phyloP scores from a whole-genome alignment of 2,797 vertebrate genomes.

The Gymnopithys bicolor region DNA sequence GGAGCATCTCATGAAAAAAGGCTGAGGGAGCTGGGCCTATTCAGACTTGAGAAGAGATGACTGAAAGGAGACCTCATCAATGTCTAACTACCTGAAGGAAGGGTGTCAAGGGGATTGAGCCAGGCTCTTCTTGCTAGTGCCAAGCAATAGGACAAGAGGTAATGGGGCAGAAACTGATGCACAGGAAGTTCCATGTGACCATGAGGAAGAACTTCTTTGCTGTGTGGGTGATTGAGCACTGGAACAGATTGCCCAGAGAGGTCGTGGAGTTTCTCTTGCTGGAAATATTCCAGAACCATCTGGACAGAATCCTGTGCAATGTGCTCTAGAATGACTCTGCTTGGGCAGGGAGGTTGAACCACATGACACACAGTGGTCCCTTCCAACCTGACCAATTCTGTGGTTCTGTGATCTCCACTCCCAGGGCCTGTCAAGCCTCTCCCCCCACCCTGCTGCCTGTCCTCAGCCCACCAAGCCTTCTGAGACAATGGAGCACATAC shows the following conservation, averaged over 20 bases:
- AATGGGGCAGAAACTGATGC: background rate
- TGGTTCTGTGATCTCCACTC: background rate
- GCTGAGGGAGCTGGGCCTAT: background rate
- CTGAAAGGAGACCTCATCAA: no score
- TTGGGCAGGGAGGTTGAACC: background rate
- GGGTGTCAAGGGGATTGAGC: background rate
- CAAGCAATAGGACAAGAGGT: background rate
- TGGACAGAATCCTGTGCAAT: background rate
- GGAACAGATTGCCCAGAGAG: background rate
- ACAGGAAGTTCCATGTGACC: background rate
- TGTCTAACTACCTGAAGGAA: background rate
- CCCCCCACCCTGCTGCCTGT: no score
- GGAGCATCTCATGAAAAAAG: no score
- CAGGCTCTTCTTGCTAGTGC: background rate
- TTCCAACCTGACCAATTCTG: background rate
- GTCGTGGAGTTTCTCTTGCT: background rate
- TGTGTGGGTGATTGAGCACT: no score
- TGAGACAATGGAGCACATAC: accelerated
- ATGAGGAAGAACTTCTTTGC: background rate
- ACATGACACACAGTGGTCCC: background rate
- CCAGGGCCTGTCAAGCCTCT: background rate
- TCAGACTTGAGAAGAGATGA: background rate
- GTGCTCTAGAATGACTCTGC: no score
- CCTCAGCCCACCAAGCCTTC: background rate
- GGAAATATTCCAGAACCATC: no score